Evolutionary conservation across 1,140 invertebrate genomes (phyloP), one percentile per base, ranked within the genome.

Genomic region (Zaprionus camerounensis): DNA sequence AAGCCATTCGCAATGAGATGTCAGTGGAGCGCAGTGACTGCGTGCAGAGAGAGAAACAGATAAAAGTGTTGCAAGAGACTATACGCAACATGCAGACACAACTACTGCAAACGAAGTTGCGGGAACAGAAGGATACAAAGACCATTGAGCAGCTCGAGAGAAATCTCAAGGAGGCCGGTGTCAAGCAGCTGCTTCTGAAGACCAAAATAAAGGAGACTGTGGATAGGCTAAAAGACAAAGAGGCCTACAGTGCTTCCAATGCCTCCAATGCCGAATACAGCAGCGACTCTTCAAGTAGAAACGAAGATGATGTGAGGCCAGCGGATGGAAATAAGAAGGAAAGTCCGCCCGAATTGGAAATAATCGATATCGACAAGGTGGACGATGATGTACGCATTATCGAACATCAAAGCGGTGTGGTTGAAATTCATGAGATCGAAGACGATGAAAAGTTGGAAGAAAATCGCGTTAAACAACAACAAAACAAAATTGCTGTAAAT

Each of bases 1-100:
- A 98, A 93, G 98, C 97, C 0, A 98, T 98, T 80, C 98, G 98
- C 91, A 98, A 98, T 93, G 98, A 99, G 94, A 96, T 96, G 92
- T 94, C 95, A 91, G 81, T 96, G 81, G 93, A 95, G 82, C 93
- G 96, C 94, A 92, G 94, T 68, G 96, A 95, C 64, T 74, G 94
- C 7, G 94, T 94, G 24, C 91, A 90, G 34, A 92, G 93, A 49
- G 91, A 91, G n/a, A 92, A 93, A 55, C 92, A 93, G 75, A 93
- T 93, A 20, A 92, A 93, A 66, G 92, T 93, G 28, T 65, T 93
- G 56, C 96, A 97, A 81, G 96, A 97, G 86, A 96, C 96, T 1
- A 92, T 97, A 49, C 96, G 97, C 82, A 96, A 96, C 38, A 96
- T 97, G 95, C 97, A 97, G 81, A 94, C 96, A 59, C 96, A 96